These are phyloP conservation scores for Callosobruchus maculatus DNA, from an alignment of 2,888 invertebrate species.

Conservation along the genomic window DNA sequence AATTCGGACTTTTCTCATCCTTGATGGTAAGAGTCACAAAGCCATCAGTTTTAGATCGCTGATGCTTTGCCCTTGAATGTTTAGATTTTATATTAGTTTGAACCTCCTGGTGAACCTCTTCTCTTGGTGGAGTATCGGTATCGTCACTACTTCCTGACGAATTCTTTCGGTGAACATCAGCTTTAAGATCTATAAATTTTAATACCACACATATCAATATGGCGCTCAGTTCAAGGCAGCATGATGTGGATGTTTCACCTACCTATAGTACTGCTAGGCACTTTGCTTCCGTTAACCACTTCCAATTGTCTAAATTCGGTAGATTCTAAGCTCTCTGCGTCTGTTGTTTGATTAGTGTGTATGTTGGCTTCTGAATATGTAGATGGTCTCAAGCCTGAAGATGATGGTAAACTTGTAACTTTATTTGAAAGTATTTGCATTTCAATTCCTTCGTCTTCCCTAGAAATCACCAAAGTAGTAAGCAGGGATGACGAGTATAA, in stretches of 20 bases:
- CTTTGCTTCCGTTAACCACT: conserved; percentile 27
- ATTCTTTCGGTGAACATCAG: conserved; percentile 89
- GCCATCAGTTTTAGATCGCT: conserved; percentile 34
- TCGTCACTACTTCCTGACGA: conserved; percentile 83
- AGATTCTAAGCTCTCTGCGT: conserved; percentile 49
- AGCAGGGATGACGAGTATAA: no score
- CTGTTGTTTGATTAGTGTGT: conserved; percentile 35
- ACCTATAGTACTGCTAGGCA: conserved; percentile 45
- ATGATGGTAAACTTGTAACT: conserved; percentile 14
- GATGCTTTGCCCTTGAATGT: conserved; percentile 27
- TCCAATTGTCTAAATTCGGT: conserved; percentile 42
- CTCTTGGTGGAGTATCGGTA: conserved; percentile 5
- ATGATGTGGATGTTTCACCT: conserved; percentile 7
- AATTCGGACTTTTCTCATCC: conserved; percentile 39
- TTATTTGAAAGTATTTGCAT: conserved; percentile 64
- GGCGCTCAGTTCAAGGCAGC: no score
- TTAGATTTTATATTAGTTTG: background rate
- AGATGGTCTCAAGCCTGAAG: conserved; percentile 25
- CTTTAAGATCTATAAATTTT: conserved; percentile 75
- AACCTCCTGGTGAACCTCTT: conserved; percentile 1
- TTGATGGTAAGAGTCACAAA: conserved; percentile 49
- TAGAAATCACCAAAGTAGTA: no score
- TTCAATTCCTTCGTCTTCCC: conserved; percentile 79
- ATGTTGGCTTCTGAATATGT: conserved; percentile 30
- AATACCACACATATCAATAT: no score